A percentile compares a stretch with the other conserved stretches of the same genome.
Conservation (phyloP, 2,888 invertebrate genomes). For the Melitaea athalia region DNA sequence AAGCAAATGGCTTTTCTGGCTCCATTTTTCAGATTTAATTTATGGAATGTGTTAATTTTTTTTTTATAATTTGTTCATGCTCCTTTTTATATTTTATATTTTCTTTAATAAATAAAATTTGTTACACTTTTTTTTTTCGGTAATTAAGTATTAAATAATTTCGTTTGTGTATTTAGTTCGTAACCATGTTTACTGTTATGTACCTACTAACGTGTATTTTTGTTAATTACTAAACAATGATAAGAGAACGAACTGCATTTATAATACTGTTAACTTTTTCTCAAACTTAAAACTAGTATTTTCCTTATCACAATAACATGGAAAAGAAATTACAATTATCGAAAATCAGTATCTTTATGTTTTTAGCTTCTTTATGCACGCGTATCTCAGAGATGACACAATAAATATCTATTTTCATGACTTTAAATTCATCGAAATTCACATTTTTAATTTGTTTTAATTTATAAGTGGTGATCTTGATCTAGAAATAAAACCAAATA, state of each 20-base stretch:
- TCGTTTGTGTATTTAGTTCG: too few species aligned
- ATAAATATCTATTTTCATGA: neutral
- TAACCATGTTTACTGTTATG: neutral
- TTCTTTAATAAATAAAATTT: too few species aligned
- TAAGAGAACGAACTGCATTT: neutral
- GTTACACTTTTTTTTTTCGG: too few species aligned
- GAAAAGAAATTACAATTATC: neutral
- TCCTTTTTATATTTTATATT: too few species aligned
- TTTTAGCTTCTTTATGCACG: neutral
- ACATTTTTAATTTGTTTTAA: neutral
- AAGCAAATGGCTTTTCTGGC: slow-evolving; percentile 87
- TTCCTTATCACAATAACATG: neutral
- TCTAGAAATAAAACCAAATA: too few species aligned
- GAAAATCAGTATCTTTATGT: neutral
- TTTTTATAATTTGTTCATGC: neutral
- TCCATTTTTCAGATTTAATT: slow-evolving; percentile 61
- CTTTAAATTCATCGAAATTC: neutral
- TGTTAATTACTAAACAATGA: too few species aligned
- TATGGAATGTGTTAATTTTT: neutral
- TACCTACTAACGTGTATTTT: too few species aligned
- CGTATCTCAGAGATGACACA: neutral
- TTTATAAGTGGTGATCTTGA: neutral
- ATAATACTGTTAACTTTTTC: neutral
- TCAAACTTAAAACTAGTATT: neutral
- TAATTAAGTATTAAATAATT: too few species aligned